These are phyloP conservation scores for Melanotaenia parkinsoni DNA, from an alignment of 2,797 vertebrate species.

Conservation along the genomic window DNA sequence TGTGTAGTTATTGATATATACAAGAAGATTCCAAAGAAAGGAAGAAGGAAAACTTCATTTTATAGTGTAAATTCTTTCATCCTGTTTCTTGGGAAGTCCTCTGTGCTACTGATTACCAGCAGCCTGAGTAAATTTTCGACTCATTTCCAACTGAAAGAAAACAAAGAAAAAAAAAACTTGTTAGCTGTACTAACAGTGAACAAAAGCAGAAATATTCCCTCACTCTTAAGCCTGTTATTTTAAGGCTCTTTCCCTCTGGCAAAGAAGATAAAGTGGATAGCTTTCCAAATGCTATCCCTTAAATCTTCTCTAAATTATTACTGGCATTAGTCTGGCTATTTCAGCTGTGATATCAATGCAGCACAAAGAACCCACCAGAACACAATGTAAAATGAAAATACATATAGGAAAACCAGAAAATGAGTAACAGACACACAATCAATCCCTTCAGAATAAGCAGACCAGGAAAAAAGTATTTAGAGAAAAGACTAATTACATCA, in stretches of 20 bases:
- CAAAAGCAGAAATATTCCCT: conserved; percentile 69
- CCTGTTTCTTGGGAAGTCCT: conserved; percentile 29
- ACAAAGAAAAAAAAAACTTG: conserved; percentile 1
- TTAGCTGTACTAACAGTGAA: conserved; percentile 55
- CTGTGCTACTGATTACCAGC: conserved; percentile 48
- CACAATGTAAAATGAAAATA: conserved; percentile 57
- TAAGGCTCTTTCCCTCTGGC: conserved; percentile 65
- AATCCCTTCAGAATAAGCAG: conserved; percentile 18
- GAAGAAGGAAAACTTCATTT: not conserved
- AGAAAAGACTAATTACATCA: conserved; percentile 41
- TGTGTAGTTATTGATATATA: too few species aligned
- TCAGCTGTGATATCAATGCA: conserved; percentile 73
- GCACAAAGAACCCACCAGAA: conserved; percentile 53
- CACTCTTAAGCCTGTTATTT: conserved; percentile 69
- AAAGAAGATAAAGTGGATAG: conserved; percentile 61
- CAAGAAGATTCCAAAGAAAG: too few species aligned
- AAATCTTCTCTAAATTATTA: conserved; percentile 77
- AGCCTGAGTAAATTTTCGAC: conserved; percentile 58
- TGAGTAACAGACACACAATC: conserved; percentile 43
- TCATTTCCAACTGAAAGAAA: conserved; percentile 40
- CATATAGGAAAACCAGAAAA: conserved; percentile 46
- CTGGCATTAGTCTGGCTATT: conserved; percentile 69
- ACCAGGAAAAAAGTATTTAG: conserved; percentile 2
- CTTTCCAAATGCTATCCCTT: conserved; percentile 68
- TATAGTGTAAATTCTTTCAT: conserved; percentile 29